Conservation (phyloP, 2,888 invertebrate genomes). For the Drosophila percnosoma region DNA sequence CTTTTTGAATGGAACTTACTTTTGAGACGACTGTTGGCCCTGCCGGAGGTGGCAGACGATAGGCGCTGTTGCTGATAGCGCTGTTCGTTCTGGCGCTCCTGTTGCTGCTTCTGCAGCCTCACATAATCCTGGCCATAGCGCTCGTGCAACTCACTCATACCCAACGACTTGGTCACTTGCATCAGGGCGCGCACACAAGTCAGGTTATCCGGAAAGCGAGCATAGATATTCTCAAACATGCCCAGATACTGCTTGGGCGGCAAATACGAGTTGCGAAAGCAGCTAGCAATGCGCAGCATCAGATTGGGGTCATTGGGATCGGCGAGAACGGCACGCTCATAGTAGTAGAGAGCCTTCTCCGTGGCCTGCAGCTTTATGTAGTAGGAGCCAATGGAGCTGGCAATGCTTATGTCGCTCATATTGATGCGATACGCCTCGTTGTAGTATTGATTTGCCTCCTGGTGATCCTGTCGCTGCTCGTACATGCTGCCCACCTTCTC, state of each 20-base stretch:
- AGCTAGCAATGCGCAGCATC: constrained; percentile 94
- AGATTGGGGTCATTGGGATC: constrained; percentile 93
- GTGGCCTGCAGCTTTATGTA: constrained; percentile 95
- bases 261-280: constrained; percentile 91
- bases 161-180: constrained; percentile 87
- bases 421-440: constrained; percentile 84
- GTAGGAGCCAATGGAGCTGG: constrained; percentile 95
- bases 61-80: constrained; percentile 79
- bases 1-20: constrained; percentile 31
- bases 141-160: constrained; percentile 92
- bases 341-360: constrained; percentile 93
- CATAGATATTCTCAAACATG: constrained; percentile 87
- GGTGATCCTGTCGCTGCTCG: constrained; percentile 95
- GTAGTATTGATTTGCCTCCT: constrained; percentile 88
- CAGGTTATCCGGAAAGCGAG: constrained; percentile 96
- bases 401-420: constrained; percentile 87
- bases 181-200: constrained; percentile 92
- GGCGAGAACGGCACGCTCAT: constrained; percentile 91
- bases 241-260: constrained; percentile 86
- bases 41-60: constrained; percentile 72
- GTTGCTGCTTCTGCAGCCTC: constrained; percentile 86
- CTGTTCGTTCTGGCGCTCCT: constrained; percentile 79
- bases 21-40: constrained; percentile 66
- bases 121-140: constrained; percentile 94
- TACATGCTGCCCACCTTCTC: constrained; percentile 96